Conservation (phyloP, 2,113 vertebrate species). For the Genyomyrus donnyi region DNA sequence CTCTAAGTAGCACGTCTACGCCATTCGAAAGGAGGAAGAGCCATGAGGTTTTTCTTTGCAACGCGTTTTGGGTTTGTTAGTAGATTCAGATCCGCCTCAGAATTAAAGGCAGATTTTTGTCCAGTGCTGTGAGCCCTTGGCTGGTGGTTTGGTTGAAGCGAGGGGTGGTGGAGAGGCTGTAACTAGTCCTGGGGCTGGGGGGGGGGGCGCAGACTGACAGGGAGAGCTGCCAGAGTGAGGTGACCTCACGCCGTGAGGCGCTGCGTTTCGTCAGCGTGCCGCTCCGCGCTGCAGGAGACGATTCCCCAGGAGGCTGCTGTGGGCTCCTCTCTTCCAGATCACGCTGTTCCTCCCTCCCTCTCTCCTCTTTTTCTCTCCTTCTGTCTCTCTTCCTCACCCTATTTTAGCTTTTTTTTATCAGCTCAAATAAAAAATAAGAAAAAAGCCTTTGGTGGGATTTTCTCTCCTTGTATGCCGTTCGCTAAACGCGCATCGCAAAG, state of each 20-base stretch:
- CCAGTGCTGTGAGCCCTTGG: conserved; percentile 11
- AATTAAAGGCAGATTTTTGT: conserved; percentile 6
- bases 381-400: conserved; percentile 7
- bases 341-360: neutral
- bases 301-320: conserved; percentile 28
- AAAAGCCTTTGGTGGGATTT: neutral
- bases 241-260: conserved; percentile 24
- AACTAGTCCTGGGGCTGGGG: neutral
- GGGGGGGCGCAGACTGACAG: conserved; percentile 8
- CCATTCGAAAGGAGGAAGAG: neutral
- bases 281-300: conserved; percentile 22
- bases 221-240: conserved; percentile 20
- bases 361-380: neutral
- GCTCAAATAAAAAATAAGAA: neutral
- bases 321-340: conserved; percentile 18
- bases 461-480: neutral
- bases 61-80: neutral
- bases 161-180: neutral
- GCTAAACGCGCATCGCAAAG: neutral
- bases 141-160: neutral
- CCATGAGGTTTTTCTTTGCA: neutral
- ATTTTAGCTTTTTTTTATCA: conserved; percentile 8
- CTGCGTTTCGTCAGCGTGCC: conserved; percentile 25
- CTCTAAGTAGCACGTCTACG: neutral
- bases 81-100: neutral